Percentiles rank a stretch among this genome's conserved stretches.
Evolutionary conservation across 2,797 vertebrate species (phyloP).

Genomic region (Labroides dimidiatus): DNA sequence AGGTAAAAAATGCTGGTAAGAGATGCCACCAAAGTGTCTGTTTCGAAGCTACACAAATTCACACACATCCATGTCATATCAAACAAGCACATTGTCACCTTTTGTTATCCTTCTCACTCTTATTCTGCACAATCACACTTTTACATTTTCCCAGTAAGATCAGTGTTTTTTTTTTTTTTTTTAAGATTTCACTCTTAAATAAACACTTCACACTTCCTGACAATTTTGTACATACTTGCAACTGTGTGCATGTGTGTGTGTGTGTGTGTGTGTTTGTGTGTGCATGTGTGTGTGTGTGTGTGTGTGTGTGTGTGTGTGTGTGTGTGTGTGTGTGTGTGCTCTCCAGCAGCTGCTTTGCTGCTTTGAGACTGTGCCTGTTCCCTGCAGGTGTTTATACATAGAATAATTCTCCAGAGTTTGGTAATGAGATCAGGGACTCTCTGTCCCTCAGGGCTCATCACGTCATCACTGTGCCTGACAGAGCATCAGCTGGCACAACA

Average conservation of each 20-base stretch:
- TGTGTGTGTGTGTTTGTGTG: too few species aligned
- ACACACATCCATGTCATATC: conserved; percentile 15
- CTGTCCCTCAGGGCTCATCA: conserved; percentile 50
- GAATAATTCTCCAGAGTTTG: conserved; percentile 41
- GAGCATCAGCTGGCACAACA: conserved; percentile 42
- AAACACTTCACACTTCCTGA: conserved; percentile 29
- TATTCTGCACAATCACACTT: conserved; percentile 23
- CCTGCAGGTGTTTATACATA: conserved; percentile 62
- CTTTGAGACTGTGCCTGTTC: conserved; percentile 37
- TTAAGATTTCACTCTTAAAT: conserved; percentile 12
- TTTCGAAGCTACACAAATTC: conserved; percentile 33
- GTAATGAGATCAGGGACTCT: conserved; percentile 59
- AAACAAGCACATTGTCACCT: conserved; percentile 19
- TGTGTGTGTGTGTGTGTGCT: conserved; percentile 27
- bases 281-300: conserved; percentile 15
- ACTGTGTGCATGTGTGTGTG: conserved; percentile 15
- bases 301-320: conserved; percentile 20
- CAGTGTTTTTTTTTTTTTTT: conserved; percentile 9
- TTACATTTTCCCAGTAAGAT: conserved; percentile 3
- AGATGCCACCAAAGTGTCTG: conserved; percentile 25
- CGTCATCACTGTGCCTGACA: conserved; percentile 40
- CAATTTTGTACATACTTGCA: conserved; percentile 25
- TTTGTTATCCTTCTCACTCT: not conserved
- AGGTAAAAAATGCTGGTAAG: conserved; percentile 25
- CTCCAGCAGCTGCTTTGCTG: conserved; percentile 9